Percentiles rank a stretch among this genome's conserved stretches.
These are phyloP conservation scores for Dendropsophus ebraccatus DNA, from an alignment of 2,113 vertebrate species.

Conservation along the genomic window DNA sequence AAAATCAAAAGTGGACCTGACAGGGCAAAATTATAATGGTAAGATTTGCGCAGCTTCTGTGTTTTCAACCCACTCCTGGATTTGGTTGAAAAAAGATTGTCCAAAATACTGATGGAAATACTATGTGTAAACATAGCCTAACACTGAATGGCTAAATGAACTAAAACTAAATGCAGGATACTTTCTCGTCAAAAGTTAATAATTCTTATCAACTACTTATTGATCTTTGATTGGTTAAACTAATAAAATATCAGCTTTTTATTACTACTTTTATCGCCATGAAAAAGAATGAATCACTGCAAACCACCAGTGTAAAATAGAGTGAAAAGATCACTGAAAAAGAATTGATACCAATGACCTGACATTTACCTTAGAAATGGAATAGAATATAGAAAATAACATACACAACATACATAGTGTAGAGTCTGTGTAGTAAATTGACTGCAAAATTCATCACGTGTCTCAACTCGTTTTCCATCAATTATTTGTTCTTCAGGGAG, in stretches of 20 bases:
- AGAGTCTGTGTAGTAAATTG: not conserved
- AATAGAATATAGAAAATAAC: not conserved
- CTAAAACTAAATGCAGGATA: not conserved
- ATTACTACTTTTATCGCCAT: not conserved
- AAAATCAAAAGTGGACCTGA: no score
- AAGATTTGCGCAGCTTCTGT: no score
- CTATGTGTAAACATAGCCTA: no score
- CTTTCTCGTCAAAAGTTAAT: no score
- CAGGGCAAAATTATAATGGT: no score
- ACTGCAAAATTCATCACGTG: constrained; percentile 21
- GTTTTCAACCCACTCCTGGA: no score
- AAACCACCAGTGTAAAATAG: not conserved
- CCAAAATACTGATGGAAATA: no score
- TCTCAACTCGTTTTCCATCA: not conserved
- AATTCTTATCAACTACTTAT: not conserved
- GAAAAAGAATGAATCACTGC: not conserved
- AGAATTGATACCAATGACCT: not conserved
- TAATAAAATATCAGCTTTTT: not conserved
- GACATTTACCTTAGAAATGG: not conserved
- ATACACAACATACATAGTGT: not conserved
- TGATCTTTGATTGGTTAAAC: not conserved
- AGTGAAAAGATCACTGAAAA: not conserved
- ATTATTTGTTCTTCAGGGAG: constrained; percentile 39
- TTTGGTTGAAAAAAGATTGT: no score
- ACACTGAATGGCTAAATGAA: no score